Evolutionary conservation across 2,888 invertebrate species (phyloP).

Genomic region (Agrilus biguttatus): DNA sequence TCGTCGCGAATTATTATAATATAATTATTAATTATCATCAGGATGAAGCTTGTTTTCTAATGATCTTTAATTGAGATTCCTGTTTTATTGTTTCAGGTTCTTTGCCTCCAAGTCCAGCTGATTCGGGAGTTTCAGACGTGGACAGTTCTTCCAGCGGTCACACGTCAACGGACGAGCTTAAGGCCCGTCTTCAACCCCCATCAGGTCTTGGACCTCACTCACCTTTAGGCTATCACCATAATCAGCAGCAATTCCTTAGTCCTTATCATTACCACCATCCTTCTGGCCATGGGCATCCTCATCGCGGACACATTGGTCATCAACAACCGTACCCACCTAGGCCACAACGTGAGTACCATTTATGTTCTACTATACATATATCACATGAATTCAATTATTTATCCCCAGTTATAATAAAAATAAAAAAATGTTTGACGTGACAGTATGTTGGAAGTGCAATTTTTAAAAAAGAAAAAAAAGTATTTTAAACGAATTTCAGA

Average conservation of each 20-base stretch:
- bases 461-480: no score
- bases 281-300: slow-evolving; percentile 14
- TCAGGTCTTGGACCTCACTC: slow-evolving; percentile 25
- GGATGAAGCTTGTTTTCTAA: no score
- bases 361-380: not conserved
- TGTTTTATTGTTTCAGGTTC: slow-evolving; percentile 49
- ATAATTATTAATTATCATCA: no score
- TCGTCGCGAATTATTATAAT: no score
- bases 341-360: slow-evolving; percentile 22
- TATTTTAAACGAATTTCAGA: no score
- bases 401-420: no score
- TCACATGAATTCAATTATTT: no score
- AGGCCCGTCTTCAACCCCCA: slow-evolving; percentile 68
- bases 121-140: slow-evolving; percentile 93
- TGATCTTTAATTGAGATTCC: not conserved
- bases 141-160: slow-evolving; percentile 79
- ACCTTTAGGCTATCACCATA: slow-evolving; percentile 28
- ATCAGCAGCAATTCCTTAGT: slow-evolving; percentile 42
- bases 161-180: slow-evolving; percentile 66
- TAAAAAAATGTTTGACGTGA: not conserved
- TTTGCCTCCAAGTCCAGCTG: slow-evolving; percentile 91
- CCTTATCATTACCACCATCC: slow-evolving; percentile 51
- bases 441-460: not conserved
- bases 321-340: slow-evolving; percentile 20
- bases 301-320: slow-evolving; percentile 14